Evolutionary conservation across 2,888 invertebrate genomes (phyloP), one percentile per base, ranked within the genome.

Genomic region (Punctoribates punctum): DNA sequence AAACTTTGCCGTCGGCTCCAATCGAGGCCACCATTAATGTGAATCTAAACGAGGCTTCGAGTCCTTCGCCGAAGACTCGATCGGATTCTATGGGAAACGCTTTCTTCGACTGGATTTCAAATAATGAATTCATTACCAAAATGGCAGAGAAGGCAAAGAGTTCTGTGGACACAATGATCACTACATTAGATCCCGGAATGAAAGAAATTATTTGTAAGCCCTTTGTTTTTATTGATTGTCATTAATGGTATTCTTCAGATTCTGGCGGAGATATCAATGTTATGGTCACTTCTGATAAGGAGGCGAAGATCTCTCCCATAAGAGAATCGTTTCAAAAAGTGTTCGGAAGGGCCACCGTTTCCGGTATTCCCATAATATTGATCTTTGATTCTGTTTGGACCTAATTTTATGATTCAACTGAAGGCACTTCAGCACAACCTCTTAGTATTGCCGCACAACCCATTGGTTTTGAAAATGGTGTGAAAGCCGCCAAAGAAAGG

Each of bases 161-260:
- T 81, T 92, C 92, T 0, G 90, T 93, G 0, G 92, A 93, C 83
- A 89, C 90, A 0, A 90, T 94, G 88, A 92, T 94, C 75, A 93
- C 92, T 13, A 93, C 93, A 11, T 85, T 94, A 29, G 93, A 94
- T 83, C 93, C 93, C 20, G 93, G 93, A 83, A 94, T 93, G 93
- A 90, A 89, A 83, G 91, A 93, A 84, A 90, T 91, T 82, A 88
- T 93, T 80, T 88, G 93, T 93, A 86, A 87, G 25, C 29, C 46
- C 48, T 74, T 78, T 76, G 74, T 81, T 73, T 75, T 25, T 76
- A 5, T 2, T 48, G 25, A 38, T 74, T 74, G 23, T 74, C 4
- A 11, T 8, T 75, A 17, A 75, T 76, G 46, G 2, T 17, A 80
- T 79, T 75, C 85, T 86, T 77, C 83, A 92, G 92, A 90, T 85